phyloP scores from a whole-genome alignment of 2,797 vertebrate genomes.

The Gobio occitaniae region DNA sequence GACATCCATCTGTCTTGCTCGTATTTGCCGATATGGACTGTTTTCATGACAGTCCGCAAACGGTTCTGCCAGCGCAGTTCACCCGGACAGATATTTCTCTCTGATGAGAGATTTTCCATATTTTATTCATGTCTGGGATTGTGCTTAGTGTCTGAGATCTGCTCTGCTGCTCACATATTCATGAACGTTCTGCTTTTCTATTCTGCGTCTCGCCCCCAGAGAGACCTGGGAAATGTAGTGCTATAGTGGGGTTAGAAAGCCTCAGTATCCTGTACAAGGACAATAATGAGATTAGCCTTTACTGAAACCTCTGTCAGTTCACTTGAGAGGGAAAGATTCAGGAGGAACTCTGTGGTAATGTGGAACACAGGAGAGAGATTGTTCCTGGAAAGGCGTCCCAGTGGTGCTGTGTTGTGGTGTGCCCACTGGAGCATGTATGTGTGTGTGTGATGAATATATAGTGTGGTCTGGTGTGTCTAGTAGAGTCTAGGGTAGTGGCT shows the following conservation, averaged over 20 bases:
- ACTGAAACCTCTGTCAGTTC: constrained; percentile 16
- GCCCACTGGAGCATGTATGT: not conserved
- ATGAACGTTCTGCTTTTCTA: constrained; percentile 35
- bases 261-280: constrained; percentile 13
- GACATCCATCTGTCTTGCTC: constrained; percentile 40
- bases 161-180: constrained; percentile 56
- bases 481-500: not conserved
- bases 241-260: constrained; percentile 25
- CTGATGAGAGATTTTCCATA: constrained; percentile 40
- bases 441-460: not conserved
- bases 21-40: constrained; percentile 41
- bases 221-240: constrained; percentile 45
- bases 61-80: constrained; percentile 40
- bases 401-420: constrained; percentile 34
- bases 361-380: constrained; percentile 30
- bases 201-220: constrained; percentile 25
- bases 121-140: constrained; percentile 60
- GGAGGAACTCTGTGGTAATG: constrained; percentile 4
- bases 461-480: not conserved
- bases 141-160: constrained; percentile 51
- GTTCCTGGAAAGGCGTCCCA: constrained; percentile 55
- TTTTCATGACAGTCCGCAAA: constrained; percentile 11
- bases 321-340: not conserved
- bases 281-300: constrained; percentile 40
- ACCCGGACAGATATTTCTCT: constrained; percentile 30